Evolutionary conservation across 2,113 vertebrate species (phyloP).

Genomic region (Amblyopsis rosae): DNA sequence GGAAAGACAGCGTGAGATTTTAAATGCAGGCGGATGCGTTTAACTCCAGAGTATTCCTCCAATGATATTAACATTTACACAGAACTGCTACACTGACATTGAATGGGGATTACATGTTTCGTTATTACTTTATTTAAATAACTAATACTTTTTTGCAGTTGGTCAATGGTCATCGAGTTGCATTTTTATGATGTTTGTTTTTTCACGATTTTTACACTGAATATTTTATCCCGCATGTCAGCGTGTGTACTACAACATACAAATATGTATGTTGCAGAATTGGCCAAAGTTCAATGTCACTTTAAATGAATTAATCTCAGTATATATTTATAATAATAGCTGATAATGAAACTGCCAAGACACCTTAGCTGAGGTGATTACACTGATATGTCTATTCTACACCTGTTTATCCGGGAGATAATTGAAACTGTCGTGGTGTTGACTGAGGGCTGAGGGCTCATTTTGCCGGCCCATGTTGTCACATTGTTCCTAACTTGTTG

Average conservation of each 20-base stretch:
- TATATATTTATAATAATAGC: constrained; percentile 20
- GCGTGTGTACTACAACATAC: background rate
- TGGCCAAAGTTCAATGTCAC: background rate
- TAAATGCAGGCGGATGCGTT: constrained; percentile 13
- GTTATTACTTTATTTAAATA: too few species aligned
- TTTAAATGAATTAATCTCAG: background rate
- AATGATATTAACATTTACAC: too few species aligned
- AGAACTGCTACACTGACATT: too few species aligned
- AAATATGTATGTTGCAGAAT: background rate
- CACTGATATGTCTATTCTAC: constrained; percentile 8
- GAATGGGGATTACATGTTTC: too few species aligned
- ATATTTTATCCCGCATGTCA: too few species aligned
- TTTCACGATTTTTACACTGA: too few species aligned
- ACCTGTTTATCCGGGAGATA: constrained; percentile 12
- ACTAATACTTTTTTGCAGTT: too few species aligned
- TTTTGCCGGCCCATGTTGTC: background rate
- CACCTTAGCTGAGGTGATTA: constrained; percentile 9
- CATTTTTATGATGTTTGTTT: too few species aligned
- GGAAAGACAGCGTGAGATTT: constrained; percentile 10
- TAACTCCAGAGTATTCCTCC: background rate
- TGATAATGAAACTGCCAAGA: constrained; percentile 29
- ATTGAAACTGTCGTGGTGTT: background rate
- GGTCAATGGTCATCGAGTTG: too few species aligned
- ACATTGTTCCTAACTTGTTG: background rate
- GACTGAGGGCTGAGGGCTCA: background rate